phyloP scores from a whole-genome alignment of 2,888 invertebrate genomes.

The Actias luna region DNA sequence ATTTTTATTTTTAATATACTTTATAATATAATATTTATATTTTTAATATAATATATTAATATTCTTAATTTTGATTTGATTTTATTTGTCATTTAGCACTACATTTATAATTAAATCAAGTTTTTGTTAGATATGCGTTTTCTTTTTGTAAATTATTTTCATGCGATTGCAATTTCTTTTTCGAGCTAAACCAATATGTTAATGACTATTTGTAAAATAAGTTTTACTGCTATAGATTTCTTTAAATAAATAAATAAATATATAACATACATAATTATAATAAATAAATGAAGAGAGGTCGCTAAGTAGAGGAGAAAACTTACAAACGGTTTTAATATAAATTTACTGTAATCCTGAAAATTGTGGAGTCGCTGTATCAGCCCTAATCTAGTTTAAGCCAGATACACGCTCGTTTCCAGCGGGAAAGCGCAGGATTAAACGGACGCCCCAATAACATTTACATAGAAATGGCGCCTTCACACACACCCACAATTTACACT shows the following conservation, averaged over 20 bases:
- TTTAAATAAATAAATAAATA: not conserved
- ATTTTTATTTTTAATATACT: no score
- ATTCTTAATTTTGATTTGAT: no score
- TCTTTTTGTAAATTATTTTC: no score
- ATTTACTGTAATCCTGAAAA: conserved; percentile 8
- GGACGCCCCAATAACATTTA: conserved; percentile 74
- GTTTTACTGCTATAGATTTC: no score
- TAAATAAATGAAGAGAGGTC: not conserved
- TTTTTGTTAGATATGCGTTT: no score
- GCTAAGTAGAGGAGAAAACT: conserved; percentile 1
- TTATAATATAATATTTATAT: no score
- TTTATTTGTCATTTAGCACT: no score
- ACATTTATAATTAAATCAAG: no score
- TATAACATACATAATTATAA: not conserved
- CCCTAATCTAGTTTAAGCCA: conserved; percentile 72
- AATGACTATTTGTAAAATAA: no score
- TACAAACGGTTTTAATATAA: conserved; percentile 6
- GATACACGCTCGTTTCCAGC: conserved; percentile 63
- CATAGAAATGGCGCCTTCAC: conserved; percentile 67
- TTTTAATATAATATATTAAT: no score
- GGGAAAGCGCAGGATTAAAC: conserved; percentile 71
- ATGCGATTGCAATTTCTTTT: no score
- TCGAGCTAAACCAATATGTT: no score
- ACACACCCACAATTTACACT: conserved; percentile 42
- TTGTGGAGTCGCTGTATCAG: conserved; percentile 34